Evolutionary conservation across 2,797 vertebrate genomes (phyloP).

Genomic region (Onychomys leucogaster): DNA sequence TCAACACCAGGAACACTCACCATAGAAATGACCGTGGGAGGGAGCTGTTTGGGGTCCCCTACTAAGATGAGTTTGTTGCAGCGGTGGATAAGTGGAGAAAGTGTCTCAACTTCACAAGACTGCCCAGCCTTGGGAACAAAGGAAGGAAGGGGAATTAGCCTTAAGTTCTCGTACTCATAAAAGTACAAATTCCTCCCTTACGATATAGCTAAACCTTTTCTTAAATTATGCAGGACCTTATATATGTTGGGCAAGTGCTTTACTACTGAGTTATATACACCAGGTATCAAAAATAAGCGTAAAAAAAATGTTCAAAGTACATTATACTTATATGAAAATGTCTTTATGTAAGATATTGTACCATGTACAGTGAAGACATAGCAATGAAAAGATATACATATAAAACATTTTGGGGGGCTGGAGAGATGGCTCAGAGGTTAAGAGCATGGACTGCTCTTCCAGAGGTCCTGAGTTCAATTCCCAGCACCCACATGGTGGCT

Average conservation of each 20-base stretch:
- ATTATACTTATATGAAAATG: background rate
- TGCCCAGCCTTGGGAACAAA: slow-evolving; percentile 90
- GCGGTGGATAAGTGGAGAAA: slow-evolving; percentile 92
- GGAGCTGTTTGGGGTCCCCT: slow-evolving; percentile 93
- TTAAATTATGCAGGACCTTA: background rate
- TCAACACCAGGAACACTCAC: slow-evolving; percentile 83
- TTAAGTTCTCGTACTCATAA: background rate
- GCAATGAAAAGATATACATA: too few relatives aligned
- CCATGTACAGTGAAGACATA: too few relatives aligned
- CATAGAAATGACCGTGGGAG: slow-evolving; percentile 92
- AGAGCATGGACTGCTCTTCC: too few relatives aligned
- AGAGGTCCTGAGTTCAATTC: too few relatives aligned
- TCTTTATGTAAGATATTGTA: background rate
- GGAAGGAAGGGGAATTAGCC: background rate
- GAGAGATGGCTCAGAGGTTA: too few relatives aligned
- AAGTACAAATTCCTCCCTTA: background rate
- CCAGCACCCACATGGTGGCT: too few relatives aligned
- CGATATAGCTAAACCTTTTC: background rate
- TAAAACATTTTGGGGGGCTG: too few relatives aligned
- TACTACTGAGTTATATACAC: background rate
- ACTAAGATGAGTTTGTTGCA: slow-evolving; percentile 91
- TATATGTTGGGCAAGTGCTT: background rate
- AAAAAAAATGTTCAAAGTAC: background rate
- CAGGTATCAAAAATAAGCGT: background rate
- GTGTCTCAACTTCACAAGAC: slow-evolving; percentile 91